A percentile compares a stretch with the other conserved stretches of the same genome.
Evolutionary conservation across 2,888 invertebrate genomes (phyloP).

Genomic region (Xanthorhoe designata): DNA sequence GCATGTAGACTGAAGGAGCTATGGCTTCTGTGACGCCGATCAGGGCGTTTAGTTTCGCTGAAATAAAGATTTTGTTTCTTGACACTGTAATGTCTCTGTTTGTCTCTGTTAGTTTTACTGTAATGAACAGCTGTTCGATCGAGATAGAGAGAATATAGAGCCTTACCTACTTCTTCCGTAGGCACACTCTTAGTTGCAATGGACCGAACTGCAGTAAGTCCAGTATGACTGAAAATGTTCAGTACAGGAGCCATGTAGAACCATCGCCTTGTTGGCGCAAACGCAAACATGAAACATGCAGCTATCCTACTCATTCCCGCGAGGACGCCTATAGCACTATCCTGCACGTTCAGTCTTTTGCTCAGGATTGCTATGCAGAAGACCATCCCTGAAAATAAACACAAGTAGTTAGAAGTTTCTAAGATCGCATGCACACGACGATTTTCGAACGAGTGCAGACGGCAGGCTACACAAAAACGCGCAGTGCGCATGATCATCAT

Average conservation of each 20-base stretch:
- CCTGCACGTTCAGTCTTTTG: slow-evolving; percentile 73
- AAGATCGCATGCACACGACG: too few species aligned
- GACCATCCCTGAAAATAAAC: slow-evolving; percentile 68
- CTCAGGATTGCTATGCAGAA: slow-evolving; percentile 80
- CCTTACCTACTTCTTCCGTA: slow-evolving; percentile 82
- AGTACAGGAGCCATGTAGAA: slow-evolving; percentile 80
- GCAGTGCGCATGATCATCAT: too few species aligned
- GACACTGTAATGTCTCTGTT: not conserved
- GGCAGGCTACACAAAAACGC: too few species aligned
- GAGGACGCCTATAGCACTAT: slow-evolving; percentile 77
- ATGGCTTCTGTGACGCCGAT: slow-evolving; percentile 86
- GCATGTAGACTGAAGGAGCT: slow-evolving; percentile 83
- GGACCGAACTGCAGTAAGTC: slow-evolving; percentile 84
- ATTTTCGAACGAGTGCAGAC: too few species aligned
- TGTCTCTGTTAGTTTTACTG: not conserved
- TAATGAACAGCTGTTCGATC: too few species aligned
- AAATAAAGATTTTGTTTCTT: slow-evolving; percentile 37
- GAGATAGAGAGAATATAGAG: too few species aligned
- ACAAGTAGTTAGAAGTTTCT: not conserved
- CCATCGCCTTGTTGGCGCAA: slow-evolving; percentile 76
- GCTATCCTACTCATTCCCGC: slow-evolving; percentile 84
- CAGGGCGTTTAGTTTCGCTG: slow-evolving; percentile 82
- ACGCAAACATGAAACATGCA: slow-evolving; percentile 80
- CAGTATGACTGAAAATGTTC: slow-evolving; percentile 83
- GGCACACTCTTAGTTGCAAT: slow-evolving; percentile 85